A percentile compares a stretch with the other conserved stretches of the same genome.
Conservation (phyloP, 1,140 invertebrate genomes). For the Musca domestica region DNA sequence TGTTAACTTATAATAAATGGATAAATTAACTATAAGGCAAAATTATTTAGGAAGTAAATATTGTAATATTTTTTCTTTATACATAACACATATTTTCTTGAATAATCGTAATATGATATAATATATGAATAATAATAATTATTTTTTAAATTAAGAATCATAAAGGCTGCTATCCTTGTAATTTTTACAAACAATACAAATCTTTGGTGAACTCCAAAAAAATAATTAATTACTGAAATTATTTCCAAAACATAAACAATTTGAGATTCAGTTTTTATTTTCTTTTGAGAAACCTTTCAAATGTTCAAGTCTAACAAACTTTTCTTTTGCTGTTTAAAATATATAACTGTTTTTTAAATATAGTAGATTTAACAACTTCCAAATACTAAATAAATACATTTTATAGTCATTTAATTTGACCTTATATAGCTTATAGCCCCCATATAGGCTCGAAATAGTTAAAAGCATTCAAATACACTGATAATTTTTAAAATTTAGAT, state of each 20-base stretch:
- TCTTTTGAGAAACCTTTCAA: neutral
- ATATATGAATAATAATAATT: neutral
- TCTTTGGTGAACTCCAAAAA: constrained; percentile 10
- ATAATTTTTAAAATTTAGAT: too few species aligned
- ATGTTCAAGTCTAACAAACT: too few species aligned
- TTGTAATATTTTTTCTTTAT: constrained; percentile 3
- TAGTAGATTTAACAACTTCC: too few species aligned
- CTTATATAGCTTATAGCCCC: too few species aligned
- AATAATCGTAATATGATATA: neutral
- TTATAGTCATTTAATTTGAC: too few species aligned
- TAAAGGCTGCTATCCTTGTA: neutral
- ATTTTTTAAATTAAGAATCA: neutral
- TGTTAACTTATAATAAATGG: neutral
- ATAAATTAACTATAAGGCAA: constrained; percentile 16
- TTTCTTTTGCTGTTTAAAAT: too few species aligned
- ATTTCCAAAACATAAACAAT: neutral
- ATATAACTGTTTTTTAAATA: too few species aligned
- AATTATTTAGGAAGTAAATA: constrained; percentile 17
- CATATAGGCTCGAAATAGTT: too few species aligned
- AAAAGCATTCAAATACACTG: too few species aligned
- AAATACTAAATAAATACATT: too few species aligned
- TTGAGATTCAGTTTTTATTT: constrained; percentile 7
- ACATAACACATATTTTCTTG: neutral
- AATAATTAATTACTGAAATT: neutral
- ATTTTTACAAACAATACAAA: neutral